Evolutionary conservation across 2,888 invertebrate species (phyloP).

Genomic region (Phyto melanocephala): DNA sequence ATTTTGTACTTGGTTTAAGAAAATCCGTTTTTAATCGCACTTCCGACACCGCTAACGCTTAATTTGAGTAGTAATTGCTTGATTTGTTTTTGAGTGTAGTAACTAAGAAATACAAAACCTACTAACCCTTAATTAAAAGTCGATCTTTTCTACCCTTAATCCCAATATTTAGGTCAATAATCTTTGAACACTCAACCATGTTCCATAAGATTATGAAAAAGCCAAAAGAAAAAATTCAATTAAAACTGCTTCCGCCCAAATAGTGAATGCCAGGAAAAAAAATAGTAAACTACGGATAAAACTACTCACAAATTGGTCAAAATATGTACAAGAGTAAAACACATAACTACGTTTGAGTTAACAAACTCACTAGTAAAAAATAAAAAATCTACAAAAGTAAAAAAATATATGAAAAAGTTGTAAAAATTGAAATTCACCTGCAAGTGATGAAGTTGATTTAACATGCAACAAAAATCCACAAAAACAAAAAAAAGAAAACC

Average conservation of each 20-base stretch:
- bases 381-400: background rate
- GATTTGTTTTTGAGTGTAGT: too few species aligned
- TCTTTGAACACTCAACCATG: background rate
- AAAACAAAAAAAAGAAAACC: background rate
- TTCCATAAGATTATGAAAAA: slow-evolving; percentile 6
- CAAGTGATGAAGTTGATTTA: slow-evolving; percentile 59
- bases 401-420: background rate
- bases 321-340: slow-evolving; percentile 54
- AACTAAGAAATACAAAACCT: too few species aligned
- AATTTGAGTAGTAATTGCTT: too few species aligned
- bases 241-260: slow-evolving; percentile 31
- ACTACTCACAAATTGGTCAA: background rate
- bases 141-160: background rate
- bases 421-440: slow-evolving; percentile 39
- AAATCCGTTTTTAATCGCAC: too few species aligned
- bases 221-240: slow-evolving; percentile 39
- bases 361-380: slow-evolving; percentile 45
- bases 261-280: slow-evolving; percentile 15
- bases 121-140: background rate
- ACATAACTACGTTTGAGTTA: slow-evolving; percentile 46
- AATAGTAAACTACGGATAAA: slow-evolving; percentile 25
- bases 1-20: too few species aligned
- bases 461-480: slow-evolving; percentile 42
- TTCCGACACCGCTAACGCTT: too few species aligned
- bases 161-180: background rate